Evolutionary conservation across 2,797 vertebrate species (phyloP).

Genomic region (Strix occidentalis): DNA sequence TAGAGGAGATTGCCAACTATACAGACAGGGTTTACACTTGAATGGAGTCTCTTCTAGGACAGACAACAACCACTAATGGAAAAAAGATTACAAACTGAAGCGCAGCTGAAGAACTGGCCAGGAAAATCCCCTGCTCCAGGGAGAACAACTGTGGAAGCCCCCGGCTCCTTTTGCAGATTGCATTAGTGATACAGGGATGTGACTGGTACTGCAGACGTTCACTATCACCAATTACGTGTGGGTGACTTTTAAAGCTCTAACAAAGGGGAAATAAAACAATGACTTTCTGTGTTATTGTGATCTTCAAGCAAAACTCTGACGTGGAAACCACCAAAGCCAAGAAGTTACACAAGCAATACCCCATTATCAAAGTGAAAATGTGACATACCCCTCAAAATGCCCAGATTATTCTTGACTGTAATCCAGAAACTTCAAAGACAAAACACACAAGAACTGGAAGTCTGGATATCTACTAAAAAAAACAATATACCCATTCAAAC

Average conservation of each 20-base stretch:
- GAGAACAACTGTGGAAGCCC: not conserved
- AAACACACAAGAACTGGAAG: slow-evolving; percentile 45
- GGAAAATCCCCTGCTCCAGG: not conserved
- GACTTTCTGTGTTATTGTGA: not conserved
- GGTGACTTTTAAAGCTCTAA: not conserved
- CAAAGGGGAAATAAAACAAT: slow-evolving; percentile 29
- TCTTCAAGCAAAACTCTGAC: slow-evolving; percentile 21
- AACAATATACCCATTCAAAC: not conserved
- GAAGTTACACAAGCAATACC: slow-evolving; percentile 16
- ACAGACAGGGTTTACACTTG: not conserved
- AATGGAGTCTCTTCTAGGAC: not conserved
- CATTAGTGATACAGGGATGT: not conserved
- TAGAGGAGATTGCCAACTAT: not conserved
- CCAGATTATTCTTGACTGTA: slow-evolving; percentile 37
- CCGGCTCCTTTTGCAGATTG: not conserved
- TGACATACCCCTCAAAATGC: not conserved
- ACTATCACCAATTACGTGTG: not conserved
- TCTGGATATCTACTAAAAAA: slow-evolving; percentile 32
- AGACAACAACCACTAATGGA: not conserved
- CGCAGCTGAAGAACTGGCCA: not conserved
- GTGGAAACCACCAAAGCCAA: slow-evolving; percentile 11
- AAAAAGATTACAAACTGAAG: not conserved
- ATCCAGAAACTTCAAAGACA: slow-evolving; percentile 60
- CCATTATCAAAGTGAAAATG: slow-evolving; percentile 42
- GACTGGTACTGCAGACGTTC: not conserved